These are phyloP conservation scores for Lasioglossum malachurum DNA, from an alignment of 2,888 invertebrate species.

Conservation along the genomic window DNA sequence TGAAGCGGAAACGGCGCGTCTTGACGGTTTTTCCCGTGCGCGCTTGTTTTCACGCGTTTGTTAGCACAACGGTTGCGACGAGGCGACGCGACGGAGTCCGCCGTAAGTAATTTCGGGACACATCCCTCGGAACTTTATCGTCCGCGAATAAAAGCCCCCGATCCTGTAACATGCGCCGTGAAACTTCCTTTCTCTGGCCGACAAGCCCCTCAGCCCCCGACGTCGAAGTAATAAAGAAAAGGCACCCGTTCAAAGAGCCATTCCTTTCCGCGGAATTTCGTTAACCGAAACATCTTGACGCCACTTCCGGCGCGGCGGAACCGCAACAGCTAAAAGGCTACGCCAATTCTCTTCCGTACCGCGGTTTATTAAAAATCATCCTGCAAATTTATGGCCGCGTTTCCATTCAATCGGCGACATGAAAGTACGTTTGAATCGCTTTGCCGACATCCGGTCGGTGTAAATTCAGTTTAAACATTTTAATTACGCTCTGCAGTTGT, in stretches of 20 bases:
- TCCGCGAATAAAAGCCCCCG: constrained; percentile 16
- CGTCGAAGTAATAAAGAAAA: constrained; percentile 39
- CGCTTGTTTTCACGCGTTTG: background rate
- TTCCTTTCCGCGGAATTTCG: constrained; percentile 27
- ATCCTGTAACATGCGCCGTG: constrained; percentile 18
- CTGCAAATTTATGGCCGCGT: background rate
- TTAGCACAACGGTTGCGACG: background rate
- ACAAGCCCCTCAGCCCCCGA: background rate
- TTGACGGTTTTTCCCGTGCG: background rate
- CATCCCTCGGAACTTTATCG: constrained; percentile 27
- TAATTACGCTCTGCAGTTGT: background rate
- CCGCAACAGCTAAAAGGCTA: background rate
- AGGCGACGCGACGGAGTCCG: background rate
- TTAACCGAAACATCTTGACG: background rate
- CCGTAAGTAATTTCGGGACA: constrained; percentile 8
- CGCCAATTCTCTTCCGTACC: background rate
- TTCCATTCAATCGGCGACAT: background rate
- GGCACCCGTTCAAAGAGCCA: background rate
- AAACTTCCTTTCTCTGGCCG: constrained; percentile 26
- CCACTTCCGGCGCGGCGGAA: background rate
- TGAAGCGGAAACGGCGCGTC: background rate
- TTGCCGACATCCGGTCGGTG: background rate
- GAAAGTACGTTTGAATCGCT: background rate
- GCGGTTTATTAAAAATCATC: background rate
- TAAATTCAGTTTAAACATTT: background rate